Percentiles rank a stretch among this genome's conserved stretches.
Conservation (phyloP, 2,113 vertebrate species). For the Sterrhoptilus dennistouni region DNA sequence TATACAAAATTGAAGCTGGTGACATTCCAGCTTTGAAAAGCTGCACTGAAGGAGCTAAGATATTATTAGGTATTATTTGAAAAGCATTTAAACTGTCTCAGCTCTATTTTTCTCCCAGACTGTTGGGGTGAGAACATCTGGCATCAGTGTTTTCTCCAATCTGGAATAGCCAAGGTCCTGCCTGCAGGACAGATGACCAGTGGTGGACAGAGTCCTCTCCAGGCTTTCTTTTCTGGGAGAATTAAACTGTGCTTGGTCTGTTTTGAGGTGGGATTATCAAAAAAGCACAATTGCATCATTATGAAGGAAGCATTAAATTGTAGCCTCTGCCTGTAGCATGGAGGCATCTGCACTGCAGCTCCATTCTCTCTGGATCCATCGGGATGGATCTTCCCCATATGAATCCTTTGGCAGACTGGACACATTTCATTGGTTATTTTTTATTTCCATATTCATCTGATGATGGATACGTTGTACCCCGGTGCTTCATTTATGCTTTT, state of each 20-base stretch:
- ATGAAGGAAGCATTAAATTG: background rate
- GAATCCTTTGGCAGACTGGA: background rate
- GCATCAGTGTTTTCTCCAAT: background rate
- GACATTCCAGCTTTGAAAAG: background rate
- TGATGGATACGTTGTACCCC: background rate
- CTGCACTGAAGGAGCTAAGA: background rate
- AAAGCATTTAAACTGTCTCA: background rate
- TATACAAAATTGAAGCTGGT: background rate
- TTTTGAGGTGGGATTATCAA: background rate
- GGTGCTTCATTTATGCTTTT: background rate
- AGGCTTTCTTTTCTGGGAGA: background rate
- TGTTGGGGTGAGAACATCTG: background rate
- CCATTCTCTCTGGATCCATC: background rate
- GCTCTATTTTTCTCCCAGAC: background rate
- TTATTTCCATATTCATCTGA: background rate
- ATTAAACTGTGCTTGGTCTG: background rate
- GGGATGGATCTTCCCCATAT: background rate
- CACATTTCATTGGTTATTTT: background rate
- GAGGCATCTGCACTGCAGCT: background rate
- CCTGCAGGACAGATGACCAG: background rate
- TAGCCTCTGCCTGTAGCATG: background rate
- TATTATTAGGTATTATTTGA: background rate
- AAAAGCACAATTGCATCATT: background rate
- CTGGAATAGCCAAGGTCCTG: background rate
- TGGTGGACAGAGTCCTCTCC: rapidly evolving